Percentiles rank a stretch among this genome's conserved stretches.
Conservation (phyloP, 2,113 vertebrate genomes). For the Semicossyphus pulcher region DNA sequence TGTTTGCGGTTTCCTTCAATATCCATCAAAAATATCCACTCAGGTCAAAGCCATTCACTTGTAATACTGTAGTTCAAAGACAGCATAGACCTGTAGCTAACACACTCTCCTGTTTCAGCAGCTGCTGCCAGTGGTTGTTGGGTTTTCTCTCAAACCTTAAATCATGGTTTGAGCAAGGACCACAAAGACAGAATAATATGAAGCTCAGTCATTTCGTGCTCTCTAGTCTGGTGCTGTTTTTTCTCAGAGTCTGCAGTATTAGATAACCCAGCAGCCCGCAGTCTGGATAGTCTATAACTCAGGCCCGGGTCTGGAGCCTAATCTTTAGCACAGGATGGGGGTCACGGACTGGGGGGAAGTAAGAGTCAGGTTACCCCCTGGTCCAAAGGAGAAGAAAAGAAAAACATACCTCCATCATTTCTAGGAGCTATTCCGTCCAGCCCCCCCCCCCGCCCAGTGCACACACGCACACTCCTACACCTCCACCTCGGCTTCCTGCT, state of each 20-base stretch:
- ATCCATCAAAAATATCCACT: conserved; percentile 35
- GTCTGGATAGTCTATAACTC: conserved; percentile 67
- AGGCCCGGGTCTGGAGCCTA: conserved; percentile 51
- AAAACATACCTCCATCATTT: conserved; percentile 77
- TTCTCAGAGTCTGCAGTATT: conserved; percentile 49
- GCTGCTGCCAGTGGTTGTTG: conserved; percentile 48
- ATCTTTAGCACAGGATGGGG: conserved; percentile 48
- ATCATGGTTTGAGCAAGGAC: conserved; percentile 55
- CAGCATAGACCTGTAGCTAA: conserved; percentile 42
- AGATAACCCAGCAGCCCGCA: conserved; percentile 63
- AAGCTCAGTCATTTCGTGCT: conserved; percentile 18
- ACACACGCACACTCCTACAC: conserved; percentile 19
- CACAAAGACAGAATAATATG: conserved; percentile 47
- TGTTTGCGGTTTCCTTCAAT: conserved; percentile 45
- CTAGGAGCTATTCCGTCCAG: conserved; percentile 36
- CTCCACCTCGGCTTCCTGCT: conserved; percentile 71
- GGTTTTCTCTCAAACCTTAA: conserved; percentile 57
- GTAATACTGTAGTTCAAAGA: conserved; percentile 45
- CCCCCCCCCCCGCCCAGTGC: neutral
- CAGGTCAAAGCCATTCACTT: conserved; percentile 18
- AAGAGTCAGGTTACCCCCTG: conserved; percentile 60
- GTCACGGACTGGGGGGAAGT: conserved; percentile 44
- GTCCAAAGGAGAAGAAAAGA: conserved; percentile 65
- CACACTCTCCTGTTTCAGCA: conserved; percentile 63
- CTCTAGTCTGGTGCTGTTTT: conserved; percentile 32